Percentiles rank a stretch among this genome's conserved stretches.
Evolutionary conservation across 2,113 vertebrate genomes (phyloP).

Genomic region (Mixornis gularis): DNA sequence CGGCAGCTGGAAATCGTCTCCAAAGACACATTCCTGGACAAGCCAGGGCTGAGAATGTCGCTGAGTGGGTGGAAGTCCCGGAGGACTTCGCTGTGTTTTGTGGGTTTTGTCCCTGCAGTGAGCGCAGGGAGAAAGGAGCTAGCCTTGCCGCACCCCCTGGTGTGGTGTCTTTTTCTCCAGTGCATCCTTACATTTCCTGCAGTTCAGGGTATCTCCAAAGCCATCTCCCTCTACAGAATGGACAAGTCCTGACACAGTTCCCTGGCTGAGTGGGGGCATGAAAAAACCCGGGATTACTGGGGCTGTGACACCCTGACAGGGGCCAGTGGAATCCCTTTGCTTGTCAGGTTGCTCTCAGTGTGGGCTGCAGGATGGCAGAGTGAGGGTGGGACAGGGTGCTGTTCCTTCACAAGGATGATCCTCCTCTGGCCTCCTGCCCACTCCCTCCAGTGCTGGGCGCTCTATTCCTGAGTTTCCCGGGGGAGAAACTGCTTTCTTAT

Average conservation of each 20-base stretch:
- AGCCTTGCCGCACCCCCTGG: background rate
- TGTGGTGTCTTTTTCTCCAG: background rate
- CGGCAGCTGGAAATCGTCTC: background rate
- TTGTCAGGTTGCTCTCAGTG: accelerated
- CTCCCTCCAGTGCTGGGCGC: background rate
- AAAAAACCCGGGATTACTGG: background rate
- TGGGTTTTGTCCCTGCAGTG: background rate
- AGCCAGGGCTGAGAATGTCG: background rate
- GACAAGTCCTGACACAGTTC: background rate
- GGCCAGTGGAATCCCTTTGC: background rate
- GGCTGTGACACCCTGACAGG: background rate
- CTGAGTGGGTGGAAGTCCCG: background rate
- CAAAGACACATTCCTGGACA: background rate
- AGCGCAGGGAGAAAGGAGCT: background rate
- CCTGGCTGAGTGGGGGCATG: accelerated
- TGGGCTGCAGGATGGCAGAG: background rate
- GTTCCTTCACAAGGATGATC: background rate
- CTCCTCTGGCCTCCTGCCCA: accelerated
- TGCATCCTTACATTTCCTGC: background rate
- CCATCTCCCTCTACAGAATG: background rate
- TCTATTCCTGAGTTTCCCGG: background rate
- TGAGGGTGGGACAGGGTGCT: accelerated
- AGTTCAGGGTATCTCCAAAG: background rate
- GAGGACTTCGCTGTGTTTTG: background rate
- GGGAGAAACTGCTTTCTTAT: background rate